A percentile compares a stretch with the other conserved stretches of the same genome.
Evolutionary conservation across 2,113 vertebrate species (phyloP).

Genomic region (Mionectes macconnelli): DNA sequence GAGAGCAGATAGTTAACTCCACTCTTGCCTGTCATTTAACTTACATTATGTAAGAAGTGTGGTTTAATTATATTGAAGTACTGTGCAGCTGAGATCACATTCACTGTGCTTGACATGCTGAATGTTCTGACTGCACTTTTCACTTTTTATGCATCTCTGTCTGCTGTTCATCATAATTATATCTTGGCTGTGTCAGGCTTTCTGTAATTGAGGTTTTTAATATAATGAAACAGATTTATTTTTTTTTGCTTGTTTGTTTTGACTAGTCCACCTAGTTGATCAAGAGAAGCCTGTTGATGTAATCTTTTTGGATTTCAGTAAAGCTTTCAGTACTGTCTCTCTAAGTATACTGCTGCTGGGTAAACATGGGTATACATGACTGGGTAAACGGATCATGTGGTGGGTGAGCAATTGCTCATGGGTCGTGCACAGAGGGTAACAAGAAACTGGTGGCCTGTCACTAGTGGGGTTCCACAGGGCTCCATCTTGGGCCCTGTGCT

Average conservation of each 20-base stretch:
- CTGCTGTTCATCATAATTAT: neutral
- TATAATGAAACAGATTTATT: neutral
- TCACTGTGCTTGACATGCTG: neutral
- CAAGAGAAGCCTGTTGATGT: neutral
- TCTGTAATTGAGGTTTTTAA: constrained; percentile 12
- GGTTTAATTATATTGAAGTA: constrained; percentile 8
- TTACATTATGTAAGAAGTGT: neutral
- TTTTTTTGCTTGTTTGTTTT: constrained; percentile 12
- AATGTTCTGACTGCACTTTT: neutral
- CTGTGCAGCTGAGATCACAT: neutral
- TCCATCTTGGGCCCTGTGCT: neutral
- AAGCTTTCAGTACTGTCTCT: neutral
- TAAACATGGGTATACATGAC: too few relatives aligned
- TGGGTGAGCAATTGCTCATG: neutral
- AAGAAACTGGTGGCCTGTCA: neutral
- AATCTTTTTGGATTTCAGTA: neutral
- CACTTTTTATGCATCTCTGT: neutral
- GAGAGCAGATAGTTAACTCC: neutral
- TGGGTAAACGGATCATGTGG: neutral
- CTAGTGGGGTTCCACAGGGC: neutral
- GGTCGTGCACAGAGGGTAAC: neutral
- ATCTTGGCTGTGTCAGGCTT: neutral
- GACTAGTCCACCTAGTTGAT: neutral
- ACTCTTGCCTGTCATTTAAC: neutral
- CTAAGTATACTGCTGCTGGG: neutral